Base-by-base conservation (phyloP, 2,113 vertebrate species). In the Sander lucioperca region DNA sequence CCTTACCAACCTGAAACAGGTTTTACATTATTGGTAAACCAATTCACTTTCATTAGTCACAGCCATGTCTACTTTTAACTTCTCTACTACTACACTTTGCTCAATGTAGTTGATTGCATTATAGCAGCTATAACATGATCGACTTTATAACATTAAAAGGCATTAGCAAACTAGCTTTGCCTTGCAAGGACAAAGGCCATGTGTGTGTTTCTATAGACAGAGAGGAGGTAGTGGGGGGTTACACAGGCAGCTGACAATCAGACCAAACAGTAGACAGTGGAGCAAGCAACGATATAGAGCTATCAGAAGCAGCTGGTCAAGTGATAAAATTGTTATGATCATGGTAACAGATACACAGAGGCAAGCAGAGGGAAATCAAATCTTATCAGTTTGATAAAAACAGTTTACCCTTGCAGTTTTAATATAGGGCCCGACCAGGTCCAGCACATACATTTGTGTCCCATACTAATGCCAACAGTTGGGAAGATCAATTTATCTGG, bases 341-440 rank as follows among this genome's bases (percentile, higher is more conserved):
- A 86, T 61, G 68, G 70, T 71, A 80, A 90, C 76, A 80, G 77
- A 88, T 62, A 85, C 69, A 90, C 62, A 89, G 76, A 89, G 61
- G 79, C 85, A 90, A 67, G 86, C 85, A 85, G 77, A 87, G 63
- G 69, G 74, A 64, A 89, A 85, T 89, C 71, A 87, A 82, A 85
- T 79, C 54, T 77, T 65, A 58, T 67, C 59, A 78, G 23, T 43
- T 43, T 43, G 39, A 43, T 43, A 43, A 43, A 43, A 43, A 43
- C 39, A 11, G 39, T 62, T 85, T 43, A 83, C 36, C 72, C 62
- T 76, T 72, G 77, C 48, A 58, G 62, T 16, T 73, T 79, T 67
- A 70, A 86, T 83, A 58, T 53, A 79, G 72, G 80, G 85, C 86
- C 92, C 57, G 74, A 84, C 75, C 54, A 71, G 61, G 74, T 82